Evolutionary conservation across 2,797 vertebrate species (phyloP).

Genomic region (Pseudomugil tenellus): DNA sequence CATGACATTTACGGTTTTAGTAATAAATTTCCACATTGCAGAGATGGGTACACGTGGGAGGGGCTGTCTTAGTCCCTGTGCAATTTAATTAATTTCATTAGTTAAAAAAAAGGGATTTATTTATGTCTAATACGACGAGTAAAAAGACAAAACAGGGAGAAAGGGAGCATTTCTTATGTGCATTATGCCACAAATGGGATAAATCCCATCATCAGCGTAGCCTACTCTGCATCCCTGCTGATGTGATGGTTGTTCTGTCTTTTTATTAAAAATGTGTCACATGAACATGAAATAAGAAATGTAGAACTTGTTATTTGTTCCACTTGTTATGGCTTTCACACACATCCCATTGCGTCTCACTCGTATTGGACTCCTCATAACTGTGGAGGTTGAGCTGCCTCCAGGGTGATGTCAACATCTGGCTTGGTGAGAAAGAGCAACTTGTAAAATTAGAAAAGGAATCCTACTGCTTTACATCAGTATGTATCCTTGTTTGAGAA

Average conservation of each 20-base stretch:
- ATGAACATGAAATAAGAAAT: background rate
- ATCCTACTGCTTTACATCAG: background rate
- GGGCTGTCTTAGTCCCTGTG: background rate
- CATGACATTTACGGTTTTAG: background rate
- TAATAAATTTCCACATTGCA: background rate
- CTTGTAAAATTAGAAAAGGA: background rate
- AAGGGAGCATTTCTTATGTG: too few species aligned
- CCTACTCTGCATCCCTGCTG: too few species aligned
- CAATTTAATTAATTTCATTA: background rate
- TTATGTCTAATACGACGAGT: background rate
- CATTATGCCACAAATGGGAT: slow-evolving; percentile 4
- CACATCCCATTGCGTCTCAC: background rate
- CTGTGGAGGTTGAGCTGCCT: background rate
- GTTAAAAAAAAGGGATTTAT: background rate
- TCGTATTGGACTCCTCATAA: background rate
- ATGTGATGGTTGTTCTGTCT: too few species aligned
- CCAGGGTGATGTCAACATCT: background rate
- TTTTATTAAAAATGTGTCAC: background rate
- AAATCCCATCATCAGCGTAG: slow-evolving; percentile 10
- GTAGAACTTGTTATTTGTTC: background rate
- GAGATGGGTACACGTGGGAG: background rate
- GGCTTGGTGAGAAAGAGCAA: background rate
- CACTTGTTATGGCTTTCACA: background rate
- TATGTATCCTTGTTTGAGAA: background rate
- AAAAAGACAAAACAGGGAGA: too few species aligned